Base-by-base conservation (phyloP, 1,140 invertebrate genomes). In the Ips typographus region DNA sequence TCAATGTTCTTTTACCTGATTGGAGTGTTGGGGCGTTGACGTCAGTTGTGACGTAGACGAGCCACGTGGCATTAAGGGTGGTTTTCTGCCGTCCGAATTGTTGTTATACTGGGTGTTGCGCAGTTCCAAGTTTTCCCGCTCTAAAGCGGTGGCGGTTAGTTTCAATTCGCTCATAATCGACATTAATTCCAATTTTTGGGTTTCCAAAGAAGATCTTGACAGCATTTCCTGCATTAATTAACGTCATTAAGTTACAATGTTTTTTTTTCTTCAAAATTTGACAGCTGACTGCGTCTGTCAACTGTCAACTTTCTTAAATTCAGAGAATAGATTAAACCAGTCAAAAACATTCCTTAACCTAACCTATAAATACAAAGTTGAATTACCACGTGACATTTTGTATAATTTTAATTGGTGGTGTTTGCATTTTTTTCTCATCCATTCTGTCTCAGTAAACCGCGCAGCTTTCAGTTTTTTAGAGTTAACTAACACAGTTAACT, bases 111-210 rank as follows among this genome's bases (percentile, higher is more conserved):
- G 72, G 77, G 75, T 78, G 59, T 80, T 85, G 75, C 90, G 83
- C 61, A 91, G 80, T 72, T 92, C 88, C 40, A 89, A 76, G 77
- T 95, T 91, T 73, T 96, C 94, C 43, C 92, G 86, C 77, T 98
- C 94, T 40, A 94, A 82, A 42, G 88, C 88, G 1, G 92, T 88
- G 63, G 93, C 88, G 75, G 91, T 90, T 43, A 96, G 82, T 74
- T 96, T 93, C 71, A 97, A 84, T 77, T 94, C 93, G 56, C 94
- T 95, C 64, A 98, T 85, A 71, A 95, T 93, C 69, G 91, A 93
- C 83, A 97, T 85, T 52, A 98, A 81, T 80, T 98, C 94, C 68
- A 98, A 81, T 80, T 97, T 97, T 80, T 97, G 94, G 0, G 94
- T 96, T 83, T 97, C 95, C 52, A 96, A 79, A 5, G 91, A 91